Evolutionary conservation across 2,797 vertebrate species (phyloP).

Genomic region (Neoniphon sammara): DNA sequence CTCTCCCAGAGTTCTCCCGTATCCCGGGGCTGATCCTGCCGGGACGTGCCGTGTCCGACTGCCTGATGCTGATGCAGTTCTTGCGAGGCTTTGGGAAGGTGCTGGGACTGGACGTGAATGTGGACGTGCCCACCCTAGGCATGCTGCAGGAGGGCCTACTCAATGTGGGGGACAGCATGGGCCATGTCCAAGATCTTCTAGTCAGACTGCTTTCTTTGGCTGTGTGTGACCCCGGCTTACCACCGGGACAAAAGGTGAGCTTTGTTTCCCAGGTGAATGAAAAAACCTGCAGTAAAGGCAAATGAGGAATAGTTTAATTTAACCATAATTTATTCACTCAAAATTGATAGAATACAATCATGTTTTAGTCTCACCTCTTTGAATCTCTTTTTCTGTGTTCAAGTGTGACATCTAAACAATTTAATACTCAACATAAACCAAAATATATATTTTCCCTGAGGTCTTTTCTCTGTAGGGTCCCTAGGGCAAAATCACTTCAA

Average conservation of each 20-base stretch:
- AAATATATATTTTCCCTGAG: too few species aligned
- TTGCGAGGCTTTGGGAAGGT: conserved; percentile 97
- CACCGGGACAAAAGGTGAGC: conserved; percentile 93
- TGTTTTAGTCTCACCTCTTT: too few species aligned
- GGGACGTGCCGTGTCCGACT: conserved; percentile 92
- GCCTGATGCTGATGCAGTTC: conserved; percentile 99
- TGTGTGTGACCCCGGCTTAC: conserved; percentile 95
- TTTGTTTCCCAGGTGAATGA: neutral
- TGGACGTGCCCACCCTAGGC: conserved; percentile 91
- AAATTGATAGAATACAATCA: too few species aligned
- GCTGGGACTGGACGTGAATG: conserved; percentile 90
- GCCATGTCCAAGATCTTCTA: conserved; percentile 95
- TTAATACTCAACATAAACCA: too few species aligned
- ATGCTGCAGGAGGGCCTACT: conserved; percentile 96
- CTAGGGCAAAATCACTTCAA: too few species aligned
- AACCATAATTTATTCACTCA: too few species aligned
- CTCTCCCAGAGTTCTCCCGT: conserved; percentile 92
- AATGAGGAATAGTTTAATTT: too few species aligned
- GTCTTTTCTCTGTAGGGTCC: too few species aligned
- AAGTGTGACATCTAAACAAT: too few species aligned
- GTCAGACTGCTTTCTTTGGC: conserved; percentile 95
- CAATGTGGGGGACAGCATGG: conserved; percentile 96
- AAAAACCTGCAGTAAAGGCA: neutral
- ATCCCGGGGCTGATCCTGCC: conserved; percentile 95
- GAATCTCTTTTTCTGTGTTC: too few species aligned